Conservation (phyloP, 64 coral and sea anemone species). For the Montipora capricornis region DNA sequence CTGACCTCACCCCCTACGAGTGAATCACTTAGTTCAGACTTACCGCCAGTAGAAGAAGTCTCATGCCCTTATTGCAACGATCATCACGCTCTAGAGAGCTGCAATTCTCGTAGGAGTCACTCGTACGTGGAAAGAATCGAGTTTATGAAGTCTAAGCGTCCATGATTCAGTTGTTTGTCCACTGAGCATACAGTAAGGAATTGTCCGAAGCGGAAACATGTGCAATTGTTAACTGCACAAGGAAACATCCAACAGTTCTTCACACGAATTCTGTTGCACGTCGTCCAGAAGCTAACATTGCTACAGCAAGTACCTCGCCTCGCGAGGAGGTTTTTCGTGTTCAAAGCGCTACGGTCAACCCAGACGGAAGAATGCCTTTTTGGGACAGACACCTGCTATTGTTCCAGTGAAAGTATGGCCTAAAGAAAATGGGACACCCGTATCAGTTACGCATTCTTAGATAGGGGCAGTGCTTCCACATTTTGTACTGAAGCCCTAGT, state of each 20-base stretch:
- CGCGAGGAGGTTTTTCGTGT: neutral
- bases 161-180: slow-evolving; percentile 17
- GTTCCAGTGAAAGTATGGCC: neutral
- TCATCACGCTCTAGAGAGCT: neutral
- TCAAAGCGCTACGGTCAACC: neutral
- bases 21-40: no score
- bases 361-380: neutral
- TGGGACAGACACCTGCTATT: neutral
- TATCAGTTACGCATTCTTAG: neutral
- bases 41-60: no score
- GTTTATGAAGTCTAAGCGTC: neutral
- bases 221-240: neutral
- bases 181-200: neutral
- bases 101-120: neutral
- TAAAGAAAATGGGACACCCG: neutral
- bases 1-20: no score
- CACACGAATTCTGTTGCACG: neutral
- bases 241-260: neutral
- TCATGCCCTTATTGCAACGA: neutral
- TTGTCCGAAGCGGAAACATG: neutral
- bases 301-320: neutral
- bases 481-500: neutral
- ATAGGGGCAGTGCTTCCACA: neutral
- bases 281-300: neutral
- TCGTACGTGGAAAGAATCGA: neutral